These are phyloP conservation scores for Phoebastria nigripes DNA, from an alignment of 2,797 vertebrate species.

Conservation along the genomic window DNA sequence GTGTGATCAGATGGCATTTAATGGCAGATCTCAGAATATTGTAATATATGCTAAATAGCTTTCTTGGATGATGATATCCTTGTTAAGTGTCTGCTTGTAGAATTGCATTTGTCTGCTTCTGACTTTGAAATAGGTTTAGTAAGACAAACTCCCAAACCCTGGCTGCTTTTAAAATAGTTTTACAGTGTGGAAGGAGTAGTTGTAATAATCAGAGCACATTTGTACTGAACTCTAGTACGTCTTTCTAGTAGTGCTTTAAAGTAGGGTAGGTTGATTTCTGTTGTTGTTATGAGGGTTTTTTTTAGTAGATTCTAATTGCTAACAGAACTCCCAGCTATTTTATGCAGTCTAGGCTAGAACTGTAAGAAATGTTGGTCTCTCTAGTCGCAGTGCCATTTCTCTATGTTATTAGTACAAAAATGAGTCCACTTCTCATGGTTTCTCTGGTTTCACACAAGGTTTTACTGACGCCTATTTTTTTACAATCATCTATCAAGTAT, in stretches of 20 bases:
- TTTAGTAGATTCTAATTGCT: not conserved
- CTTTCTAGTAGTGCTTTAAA: constrained; percentile 1
- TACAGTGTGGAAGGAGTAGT: not conserved
- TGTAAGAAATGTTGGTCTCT: not conserved
- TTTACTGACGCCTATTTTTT: not conserved
- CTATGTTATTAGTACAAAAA: not conserved
- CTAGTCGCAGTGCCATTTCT: not conserved
- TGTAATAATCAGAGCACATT: not conserved
- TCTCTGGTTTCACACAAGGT: not conserved
- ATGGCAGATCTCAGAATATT: not conserved
- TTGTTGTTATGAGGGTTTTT: not conserved
- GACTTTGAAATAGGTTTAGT: not conserved
- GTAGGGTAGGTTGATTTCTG: not conserved
- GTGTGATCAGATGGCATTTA: not conserved
- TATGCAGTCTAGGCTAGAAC: not conserved
- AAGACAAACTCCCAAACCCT: not conserved
- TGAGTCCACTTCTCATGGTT: not conserved
- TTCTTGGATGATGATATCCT: not conserved
- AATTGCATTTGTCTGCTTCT: not conserved
- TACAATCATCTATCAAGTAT: not conserved
- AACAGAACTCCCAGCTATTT: not conserved
- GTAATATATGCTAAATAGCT: not conserved
- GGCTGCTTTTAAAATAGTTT: not conserved
- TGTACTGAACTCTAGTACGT: not conserved
- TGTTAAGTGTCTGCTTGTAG: not conserved